A percentile compares a stretch with the other conserved stretches of the same genome.
Conservation (phyloP, 2,888 invertebrate species). For the Lasioglossum pauxillum region DNA sequence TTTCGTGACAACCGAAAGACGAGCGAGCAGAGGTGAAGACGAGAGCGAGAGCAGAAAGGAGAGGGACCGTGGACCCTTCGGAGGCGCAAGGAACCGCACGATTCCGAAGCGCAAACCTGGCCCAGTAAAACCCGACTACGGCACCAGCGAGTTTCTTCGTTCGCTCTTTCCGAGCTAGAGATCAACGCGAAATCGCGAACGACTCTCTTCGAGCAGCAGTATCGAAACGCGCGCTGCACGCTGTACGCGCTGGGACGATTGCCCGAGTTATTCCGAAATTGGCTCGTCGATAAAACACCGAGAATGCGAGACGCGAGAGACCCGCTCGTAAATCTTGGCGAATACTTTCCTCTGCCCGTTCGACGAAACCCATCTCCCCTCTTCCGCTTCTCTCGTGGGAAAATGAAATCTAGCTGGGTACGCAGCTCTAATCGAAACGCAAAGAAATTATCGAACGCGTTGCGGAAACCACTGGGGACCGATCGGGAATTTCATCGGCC, state of each 20-base stretch:
- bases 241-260: neutral
- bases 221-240: neutral
- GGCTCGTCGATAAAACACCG: slow-evolving; percentile 38
- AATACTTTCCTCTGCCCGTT: neutral
- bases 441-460: neutral
- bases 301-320: slow-evolving; percentile 46
- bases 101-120: neutral
- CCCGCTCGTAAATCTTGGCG: slow-evolving; percentile 18
- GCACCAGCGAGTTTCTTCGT: neutral
- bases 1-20: slow-evolving; percentile 61
- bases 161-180: neutral
- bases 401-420: neutral
- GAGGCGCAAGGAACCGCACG: neutral
- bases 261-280: neutral
- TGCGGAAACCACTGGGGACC: neutral
- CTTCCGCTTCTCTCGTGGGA: slow-evolving; percentile 6
- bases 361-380: neutral
- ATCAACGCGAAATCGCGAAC: neutral
- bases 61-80: neutral
- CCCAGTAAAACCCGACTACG: neutral
- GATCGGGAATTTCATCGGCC: neutral
- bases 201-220: neutral
- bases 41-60: neutral
- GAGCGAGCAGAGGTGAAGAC: neutral
- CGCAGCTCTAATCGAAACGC: neutral